Percentiles rank a stretch among this genome's conserved stretches.
Evolutionary conservation across 2,113 vertebrate species (phyloP).

Genomic region (Zootoca vivipara): DNA sequence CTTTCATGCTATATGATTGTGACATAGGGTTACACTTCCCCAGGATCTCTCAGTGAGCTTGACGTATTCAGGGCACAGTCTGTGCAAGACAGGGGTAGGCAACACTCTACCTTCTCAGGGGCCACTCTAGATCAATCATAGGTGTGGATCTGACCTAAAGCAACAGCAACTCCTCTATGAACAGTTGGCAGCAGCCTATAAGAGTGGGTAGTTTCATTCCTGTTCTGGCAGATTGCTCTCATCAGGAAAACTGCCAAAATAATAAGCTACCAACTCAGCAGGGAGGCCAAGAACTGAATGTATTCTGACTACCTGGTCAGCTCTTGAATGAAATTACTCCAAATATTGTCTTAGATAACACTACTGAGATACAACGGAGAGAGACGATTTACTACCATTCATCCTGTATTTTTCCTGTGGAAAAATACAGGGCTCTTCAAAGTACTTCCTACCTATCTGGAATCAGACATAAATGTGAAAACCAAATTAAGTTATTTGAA

Average conservation of each 20-base stretch:
- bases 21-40: not conserved
- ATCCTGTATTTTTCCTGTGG: not conserved
- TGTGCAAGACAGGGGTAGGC: constrained; percentile 1
- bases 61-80: not conserved
- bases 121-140: not conserved
- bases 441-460: not conserved
- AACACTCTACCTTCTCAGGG: not conserved
- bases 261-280: constrained; percentile 31
- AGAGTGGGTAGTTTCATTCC: constrained; percentile 32
- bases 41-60: not conserved
- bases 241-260: constrained; percentile 1
- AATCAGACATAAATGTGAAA: constrained; percentile 17
- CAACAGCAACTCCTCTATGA: constrained; percentile 13
- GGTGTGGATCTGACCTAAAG: constrained; percentile 18
- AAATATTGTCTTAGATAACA: constrained; percentile 27
- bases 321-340: constrained; percentile 36
- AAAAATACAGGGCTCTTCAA: constrained; percentile 1
- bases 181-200: constrained; percentile 3
- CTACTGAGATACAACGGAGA: constrained; percentile 1
- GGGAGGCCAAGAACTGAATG: constrained; percentile 24
- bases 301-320: constrained; percentile 21
- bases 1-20: not conserved
- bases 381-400: constrained; percentile 2
- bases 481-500: not conserved
- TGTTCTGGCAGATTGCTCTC: constrained; percentile 30